phyloP scores from a whole-genome alignment of 2,888 invertebrate species.

The Margaritifera margaritifera region DNA sequence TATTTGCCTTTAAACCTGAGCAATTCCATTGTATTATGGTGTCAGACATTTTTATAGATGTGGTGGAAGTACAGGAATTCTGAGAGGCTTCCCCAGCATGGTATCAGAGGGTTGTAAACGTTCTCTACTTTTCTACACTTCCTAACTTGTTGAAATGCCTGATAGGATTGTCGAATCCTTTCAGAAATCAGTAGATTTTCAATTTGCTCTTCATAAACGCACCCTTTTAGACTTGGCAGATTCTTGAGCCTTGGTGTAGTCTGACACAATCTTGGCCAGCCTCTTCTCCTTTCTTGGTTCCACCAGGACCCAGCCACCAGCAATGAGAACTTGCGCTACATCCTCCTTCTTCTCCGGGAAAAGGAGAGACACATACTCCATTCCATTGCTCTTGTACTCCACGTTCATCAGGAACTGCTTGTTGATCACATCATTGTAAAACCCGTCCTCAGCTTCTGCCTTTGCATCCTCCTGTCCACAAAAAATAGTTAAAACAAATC shows the following conservation, averaged over 20 bases:
- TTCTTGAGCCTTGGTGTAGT: conserved; percentile 90
- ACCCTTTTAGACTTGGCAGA: conserved; percentile 84
- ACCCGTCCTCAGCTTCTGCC: conserved; percentile 82
- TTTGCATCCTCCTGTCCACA: conserved; percentile 81
- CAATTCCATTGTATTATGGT: too few species aligned
- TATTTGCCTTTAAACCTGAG: too few species aligned
- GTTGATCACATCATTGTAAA: conserved; percentile 81
- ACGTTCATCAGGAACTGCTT: conserved; percentile 87
- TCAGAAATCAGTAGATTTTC: not conserved
- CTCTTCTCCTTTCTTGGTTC: conserved; percentile 86
- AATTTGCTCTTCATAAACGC: conserved; percentile 30
- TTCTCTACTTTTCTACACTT: too few species aligned
- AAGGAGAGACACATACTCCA: conserved; percentile 61
- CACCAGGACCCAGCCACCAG: conserved; percentile 88
- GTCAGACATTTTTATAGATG: too few species aligned
- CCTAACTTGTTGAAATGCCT: too few species aligned
- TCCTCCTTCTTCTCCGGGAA: conserved; percentile 77
- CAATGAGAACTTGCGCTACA: conserved; percentile 84
- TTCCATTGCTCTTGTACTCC: conserved; percentile 79
- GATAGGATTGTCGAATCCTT: not conserved
- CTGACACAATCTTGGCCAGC: conserved; percentile 82
- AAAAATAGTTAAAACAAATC: conserved; percentile 3
- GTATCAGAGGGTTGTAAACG: too few species aligned
- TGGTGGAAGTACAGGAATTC: too few species aligned
- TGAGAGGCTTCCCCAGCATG: too few species aligned